phyloP scores from a whole-genome alignment of 2,888 invertebrate species.

The Arctia plantaginis region DNA sequence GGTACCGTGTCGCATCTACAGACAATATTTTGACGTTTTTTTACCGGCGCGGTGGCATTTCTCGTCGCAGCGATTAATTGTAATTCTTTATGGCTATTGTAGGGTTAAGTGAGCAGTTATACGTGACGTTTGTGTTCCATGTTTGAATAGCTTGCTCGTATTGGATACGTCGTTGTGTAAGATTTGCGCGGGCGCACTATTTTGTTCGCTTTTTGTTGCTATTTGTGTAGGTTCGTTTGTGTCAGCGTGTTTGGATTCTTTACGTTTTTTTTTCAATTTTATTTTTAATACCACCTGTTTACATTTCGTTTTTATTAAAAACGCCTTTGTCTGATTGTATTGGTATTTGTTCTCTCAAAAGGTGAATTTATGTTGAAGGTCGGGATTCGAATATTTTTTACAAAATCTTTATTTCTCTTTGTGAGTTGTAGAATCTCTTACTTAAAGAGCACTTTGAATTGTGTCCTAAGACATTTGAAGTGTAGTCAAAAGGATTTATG shows the following conservation, averaged over 20 bases:
- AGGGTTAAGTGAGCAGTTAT: conserved; percentile 84
- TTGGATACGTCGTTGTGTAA: conserved; percentile 56
- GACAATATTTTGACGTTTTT: conserved; percentile 85
- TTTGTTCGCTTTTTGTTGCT: conserved; percentile 60
- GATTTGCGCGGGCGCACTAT: conserved; percentile 70
- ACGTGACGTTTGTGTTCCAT: conserved; percentile 72
- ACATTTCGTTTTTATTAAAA: conserved; percentile 26
- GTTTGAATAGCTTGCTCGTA: conserved; percentile 67
- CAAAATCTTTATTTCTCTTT: background rate
- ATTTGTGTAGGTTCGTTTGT: conserved; percentile 60
- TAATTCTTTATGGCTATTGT: conserved; percentile 85
- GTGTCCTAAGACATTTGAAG: background rate
- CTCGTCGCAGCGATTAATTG: conserved; percentile 83
- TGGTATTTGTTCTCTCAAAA: conserved; percentile 15
- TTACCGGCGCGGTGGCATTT: conserved; percentile 81
- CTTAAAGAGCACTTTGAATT: background rate
- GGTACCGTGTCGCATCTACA: conserved; percentile 68
- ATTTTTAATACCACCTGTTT: conserved; percentile 47
- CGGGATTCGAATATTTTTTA: conserved; percentile 5
- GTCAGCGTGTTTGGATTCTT: conserved; percentile 59
- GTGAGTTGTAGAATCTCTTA: background rate
- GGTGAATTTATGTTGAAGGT: conserved; percentile 4
- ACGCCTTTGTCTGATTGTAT: conserved; percentile 14
- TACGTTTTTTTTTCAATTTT: conserved; percentile 51
- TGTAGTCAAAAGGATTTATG: background rate